phyloP scores from a whole-genome alignment of 1,140 invertebrate species.

The Trichoplusia ni region DNA sequence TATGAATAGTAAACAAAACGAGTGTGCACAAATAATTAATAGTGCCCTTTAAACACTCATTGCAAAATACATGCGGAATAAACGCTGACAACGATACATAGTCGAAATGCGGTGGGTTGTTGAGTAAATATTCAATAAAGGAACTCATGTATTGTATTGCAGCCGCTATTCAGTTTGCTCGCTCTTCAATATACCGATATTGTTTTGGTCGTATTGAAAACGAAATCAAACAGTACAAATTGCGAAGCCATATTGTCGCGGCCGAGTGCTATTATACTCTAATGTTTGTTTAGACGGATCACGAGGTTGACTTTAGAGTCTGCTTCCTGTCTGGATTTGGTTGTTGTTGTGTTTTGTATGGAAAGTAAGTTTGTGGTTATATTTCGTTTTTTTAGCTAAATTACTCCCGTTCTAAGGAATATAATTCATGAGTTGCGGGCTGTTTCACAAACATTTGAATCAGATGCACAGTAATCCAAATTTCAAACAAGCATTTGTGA shows the following conservation, averaged over 20 bases:
- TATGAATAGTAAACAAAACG: conserved; percentile 16
- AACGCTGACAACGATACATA: conserved; percentile 37
- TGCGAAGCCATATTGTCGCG: conserved; percentile 20
- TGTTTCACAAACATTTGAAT: too few relatives aligned
- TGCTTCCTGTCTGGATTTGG: too few relatives aligned
- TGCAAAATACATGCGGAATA: conserved; percentile 24
- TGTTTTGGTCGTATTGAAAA: conserved; percentile 54
- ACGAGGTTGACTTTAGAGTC: conserved; percentile 5
- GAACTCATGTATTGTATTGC: conserved; percentile 52
- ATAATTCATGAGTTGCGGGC: too few relatives aligned
- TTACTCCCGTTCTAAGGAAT: too few relatives aligned
- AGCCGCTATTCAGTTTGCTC: conserved; percentile 56
- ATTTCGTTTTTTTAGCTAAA: too few relatives aligned
- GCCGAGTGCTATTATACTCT: not conserved
- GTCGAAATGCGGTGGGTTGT: conserved; percentile 13
- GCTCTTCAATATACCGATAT: conserved; percentile 63
- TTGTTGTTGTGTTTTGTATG: too few relatives aligned
- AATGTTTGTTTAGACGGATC: conserved; percentile 5
- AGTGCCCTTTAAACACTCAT: conserved; percentile 36
- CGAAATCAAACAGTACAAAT: conserved; percentile 34
- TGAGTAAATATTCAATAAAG: conserved; percentile 68
- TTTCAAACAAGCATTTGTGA: too few relatives aligned
- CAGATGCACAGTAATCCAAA: too few relatives aligned
- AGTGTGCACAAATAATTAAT: conserved; percentile 19
- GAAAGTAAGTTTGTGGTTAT: too few relatives aligned